A percentile compares a stretch with the other conserved stretches of the same genome.
Evolutionary conservation across 2,113 vertebrate species (phyloP).

Genomic region (Crotalus tigris): DNA sequence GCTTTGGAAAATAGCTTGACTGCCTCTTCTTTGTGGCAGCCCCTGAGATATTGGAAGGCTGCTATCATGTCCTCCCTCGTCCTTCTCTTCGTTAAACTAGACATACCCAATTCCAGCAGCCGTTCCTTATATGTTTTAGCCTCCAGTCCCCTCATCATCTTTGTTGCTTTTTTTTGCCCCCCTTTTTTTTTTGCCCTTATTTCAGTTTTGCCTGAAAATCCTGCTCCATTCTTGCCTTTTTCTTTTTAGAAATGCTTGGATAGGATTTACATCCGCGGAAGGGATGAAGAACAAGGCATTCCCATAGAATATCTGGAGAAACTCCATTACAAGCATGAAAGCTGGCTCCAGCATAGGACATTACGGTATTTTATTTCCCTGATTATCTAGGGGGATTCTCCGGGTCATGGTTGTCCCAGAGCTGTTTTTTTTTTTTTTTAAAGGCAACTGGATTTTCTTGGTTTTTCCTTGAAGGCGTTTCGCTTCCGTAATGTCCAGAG

Average conservation of each 20-base stretch:
- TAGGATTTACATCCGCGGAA: conserved; percentile 82
- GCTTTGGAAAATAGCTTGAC: too few relatives aligned
- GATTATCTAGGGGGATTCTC: background rate
- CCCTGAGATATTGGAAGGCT: too few relatives aligned
- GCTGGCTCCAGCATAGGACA: conserved; percentile 88
- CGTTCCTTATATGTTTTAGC: too few relatives aligned
- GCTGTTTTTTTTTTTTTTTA: background rate
- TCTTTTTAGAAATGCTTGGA: conserved; percentile 83
- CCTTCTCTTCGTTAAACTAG: too few relatives aligned
- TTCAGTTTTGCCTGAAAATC: background rate
- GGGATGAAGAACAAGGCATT: conserved; percentile 90
- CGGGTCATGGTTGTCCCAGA: background rate
- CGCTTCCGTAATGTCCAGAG: background rate
- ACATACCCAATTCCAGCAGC: too few relatives aligned
- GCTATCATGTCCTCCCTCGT: too few relatives aligned
- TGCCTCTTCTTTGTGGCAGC: too few relatives aligned
- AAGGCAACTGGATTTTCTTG: background rate
- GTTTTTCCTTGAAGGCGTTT: background rate
- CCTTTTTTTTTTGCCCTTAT: background rate
- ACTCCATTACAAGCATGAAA: conserved; percentile 92
- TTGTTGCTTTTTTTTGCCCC: background rate
- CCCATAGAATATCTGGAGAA: conserved; percentile 92
- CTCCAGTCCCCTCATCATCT: too few relatives aligned
- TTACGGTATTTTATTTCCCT: conserved; percentile 72
- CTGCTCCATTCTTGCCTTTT: background rate